Evolutionary conservation across 2,113 vertebrate genomes (phyloP), one percentile per base, ranked within the genome.

Genomic region (Sorex araneus): DNA sequence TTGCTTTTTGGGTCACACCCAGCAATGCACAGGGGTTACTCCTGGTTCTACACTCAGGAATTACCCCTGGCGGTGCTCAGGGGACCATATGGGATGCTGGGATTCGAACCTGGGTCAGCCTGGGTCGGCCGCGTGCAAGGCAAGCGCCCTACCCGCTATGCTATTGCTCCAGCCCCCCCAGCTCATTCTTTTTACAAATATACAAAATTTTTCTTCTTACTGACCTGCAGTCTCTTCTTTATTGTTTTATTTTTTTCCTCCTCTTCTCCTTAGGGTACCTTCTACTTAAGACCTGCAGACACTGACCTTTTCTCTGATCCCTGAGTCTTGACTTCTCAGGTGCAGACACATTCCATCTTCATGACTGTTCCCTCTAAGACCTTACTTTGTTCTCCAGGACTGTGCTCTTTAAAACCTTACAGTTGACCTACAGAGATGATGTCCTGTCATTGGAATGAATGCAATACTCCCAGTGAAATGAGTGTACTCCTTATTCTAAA

Each of bases 401-500:
- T 77, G 30, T n/a, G 16, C 32, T 73, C 25, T 73, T 86, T 71
- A 69, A 34, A 21, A 1, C 13, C n/a, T 57, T 45, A 3, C 83
- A 19, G 3, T 86, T 86, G 73, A 2, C 64, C 40, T 36, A 66
- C 40, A 84, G 54, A 77, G 83, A 67, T 43, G 6, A 10, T 83
- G 71, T 69, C 25, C 19, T 8, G 89, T 4, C 1, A 25, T 45
- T 7, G 85, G 60, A 73, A 77, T 85, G n/a, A 88, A 54, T 6
- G 40, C 10, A 8, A 30, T 76, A 73, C 4, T 73, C 47, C 67
- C 69, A 25, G 45, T 45, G 40, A 93, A 40, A 21, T 60, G 36
- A 77, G 47, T 3, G 76, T 1, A 28, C 28, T 4, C 30, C 43
- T n/a, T 40, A 63, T 87, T 85, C 32, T 89, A 69, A 94, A 93